Evolutionary conservation across 2,888 invertebrate species (phyloP), one percentile per base, ranked within the genome.

Genomic region (Heliconius hortense): DNA sequence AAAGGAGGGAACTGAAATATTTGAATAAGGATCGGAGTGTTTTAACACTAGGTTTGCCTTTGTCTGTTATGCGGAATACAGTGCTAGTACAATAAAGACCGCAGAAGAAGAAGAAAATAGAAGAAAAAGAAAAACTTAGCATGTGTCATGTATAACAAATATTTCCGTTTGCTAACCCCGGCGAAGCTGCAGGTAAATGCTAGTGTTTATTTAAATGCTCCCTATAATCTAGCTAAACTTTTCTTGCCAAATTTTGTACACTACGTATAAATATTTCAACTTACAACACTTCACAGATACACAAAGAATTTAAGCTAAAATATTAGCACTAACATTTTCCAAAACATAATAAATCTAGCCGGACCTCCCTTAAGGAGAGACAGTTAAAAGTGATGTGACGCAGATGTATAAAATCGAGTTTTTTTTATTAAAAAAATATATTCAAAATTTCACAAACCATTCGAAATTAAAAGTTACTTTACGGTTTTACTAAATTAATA

Each of bases 271-370:
- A 26, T 71, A 71, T 60, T 35, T 71, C 35, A 60, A 60, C 60
- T 60, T 71, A 59, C 31, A 71, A 60, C 59, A 71, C 60, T 39
- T 39, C 60, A 71, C 35, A 71, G 39, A 60, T 59, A 39, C 35
- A 60, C 70, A 70, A 71, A 71, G 69, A 69, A 69, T 60, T 71
- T 71, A 71, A 71, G 71, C 71, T 39, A 59, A 35, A 71, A 71
- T 60, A 71, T 71, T 71, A 71, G 59, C 71, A 71, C 71, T 71
- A 71, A 71, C 71, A 71, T 71, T 71, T 71, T 71, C 71, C 71
- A 71, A 71, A 71, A 71, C 90, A 89, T 89, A 88, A 93, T 92
- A 93, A 93, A 93, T 93, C 92, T 87, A 87, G 80, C 82, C 81
- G 87, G 83, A 81, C 86, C 85, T 77, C 79, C 80, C 79, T 74